phyloP scores from a whole-genome alignment of 2,113 vertebrate genomes.

The Rallus limicola region DNA sequence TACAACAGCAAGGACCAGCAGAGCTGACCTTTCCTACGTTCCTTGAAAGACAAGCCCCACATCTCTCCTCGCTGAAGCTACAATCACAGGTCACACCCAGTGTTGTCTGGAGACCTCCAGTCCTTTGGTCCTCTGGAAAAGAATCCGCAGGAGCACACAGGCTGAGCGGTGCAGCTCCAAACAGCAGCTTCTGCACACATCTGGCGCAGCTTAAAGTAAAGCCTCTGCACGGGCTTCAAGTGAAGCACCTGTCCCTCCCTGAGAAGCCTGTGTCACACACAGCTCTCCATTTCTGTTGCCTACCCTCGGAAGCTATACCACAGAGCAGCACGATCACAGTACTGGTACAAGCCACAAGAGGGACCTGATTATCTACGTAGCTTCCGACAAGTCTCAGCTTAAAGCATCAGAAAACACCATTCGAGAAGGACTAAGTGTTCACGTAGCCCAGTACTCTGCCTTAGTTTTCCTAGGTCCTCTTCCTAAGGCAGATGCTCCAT shows the following conservation, averaged over 20 bases:
- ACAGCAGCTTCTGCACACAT: background rate
- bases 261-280: background rate
- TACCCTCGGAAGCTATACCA: accelerated
- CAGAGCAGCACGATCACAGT: background rate
- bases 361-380: background rate
- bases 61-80: background rate
- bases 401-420: background rate
- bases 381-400: too few relatives aligned
- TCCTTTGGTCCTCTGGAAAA: background rate
- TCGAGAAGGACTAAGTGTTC: background rate
- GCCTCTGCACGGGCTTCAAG: background rate
- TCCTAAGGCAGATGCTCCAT: background rate
- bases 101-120: background rate
- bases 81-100: background rate
- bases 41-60: background rate
- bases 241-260: background rate
- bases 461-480: background rate
- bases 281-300: background rate
- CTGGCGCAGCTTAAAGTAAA: background rate
- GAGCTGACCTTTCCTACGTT: background rate
- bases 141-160: background rate
- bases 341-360: constrained; percentile 20
- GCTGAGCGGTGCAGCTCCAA: background rate
- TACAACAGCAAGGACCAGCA: background rate
- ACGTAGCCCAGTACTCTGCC: background rate